Percentiles rank a stretch among this genome's conserved stretches.
These are phyloP conservation scores for Hippocampus mohnikei DNA, from an alignment of 2,113 vertebrate species.

Conservation along the genomic window DNA sequence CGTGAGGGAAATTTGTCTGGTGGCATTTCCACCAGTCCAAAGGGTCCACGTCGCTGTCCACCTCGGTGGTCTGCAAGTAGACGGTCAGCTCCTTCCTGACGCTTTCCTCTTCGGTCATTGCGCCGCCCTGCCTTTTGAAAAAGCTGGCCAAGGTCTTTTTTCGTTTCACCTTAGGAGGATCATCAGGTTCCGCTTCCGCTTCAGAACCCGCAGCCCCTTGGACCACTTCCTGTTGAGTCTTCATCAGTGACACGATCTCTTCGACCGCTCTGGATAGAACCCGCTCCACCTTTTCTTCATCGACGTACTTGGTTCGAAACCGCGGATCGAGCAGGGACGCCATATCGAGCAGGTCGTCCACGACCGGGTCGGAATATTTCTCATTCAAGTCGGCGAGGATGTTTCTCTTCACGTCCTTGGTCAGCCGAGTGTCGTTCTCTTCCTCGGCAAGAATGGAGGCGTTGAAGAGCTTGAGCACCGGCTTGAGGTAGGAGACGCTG, in stretches of 20 bases:
- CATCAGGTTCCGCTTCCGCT: background rate
- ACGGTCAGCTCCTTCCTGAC: background rate
- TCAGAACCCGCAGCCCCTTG: background rate
- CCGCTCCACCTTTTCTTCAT: background rate
- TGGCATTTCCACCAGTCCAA: slow-evolving; percentile 6
- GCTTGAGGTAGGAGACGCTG: slow-evolving; percentile 4
- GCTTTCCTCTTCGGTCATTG: background rate
- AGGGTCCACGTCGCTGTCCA: background rate
- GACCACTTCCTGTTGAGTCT: background rate
- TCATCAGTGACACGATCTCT: background rate
- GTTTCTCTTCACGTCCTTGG: background rate
- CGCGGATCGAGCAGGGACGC: background rate
- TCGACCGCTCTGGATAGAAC: background rate
- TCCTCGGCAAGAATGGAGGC: background rate
- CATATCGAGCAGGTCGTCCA: background rate
- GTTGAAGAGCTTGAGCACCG: slow-evolving; percentile 4
- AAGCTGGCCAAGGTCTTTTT: slow-evolving; percentile 3
- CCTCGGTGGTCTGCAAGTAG: background rate
- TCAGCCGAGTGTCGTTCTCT: background rate
- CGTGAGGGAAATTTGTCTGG: background rate
- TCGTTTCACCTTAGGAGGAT: background rate
- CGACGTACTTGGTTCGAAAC: background rate
- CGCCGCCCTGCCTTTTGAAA: slow-evolving; percentile 3
- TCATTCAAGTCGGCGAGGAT: background rate
- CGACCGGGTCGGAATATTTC: background rate